A percentile compares a stretch with the other conserved stretches of the same genome.
Conservation (phyloP, 2,113 vertebrate genomes). For the Hydropotes inermis region DNA sequence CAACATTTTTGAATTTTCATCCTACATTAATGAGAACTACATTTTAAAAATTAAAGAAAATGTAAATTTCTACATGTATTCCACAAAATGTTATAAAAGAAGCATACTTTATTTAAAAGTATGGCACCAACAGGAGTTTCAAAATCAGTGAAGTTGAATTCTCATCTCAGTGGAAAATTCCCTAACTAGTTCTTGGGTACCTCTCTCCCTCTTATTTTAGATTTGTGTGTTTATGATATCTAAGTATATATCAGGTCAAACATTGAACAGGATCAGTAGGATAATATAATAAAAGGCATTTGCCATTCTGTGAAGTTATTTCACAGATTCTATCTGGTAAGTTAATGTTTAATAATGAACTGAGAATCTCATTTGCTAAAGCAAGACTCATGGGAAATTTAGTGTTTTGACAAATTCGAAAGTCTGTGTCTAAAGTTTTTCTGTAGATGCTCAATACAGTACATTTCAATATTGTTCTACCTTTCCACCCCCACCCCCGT, state of each 20-base stretch:
- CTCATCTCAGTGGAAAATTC: background rate
- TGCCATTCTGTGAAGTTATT: background rate
- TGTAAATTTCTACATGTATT: background rate
- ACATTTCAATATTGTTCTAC: background rate
- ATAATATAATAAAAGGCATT: background rate
- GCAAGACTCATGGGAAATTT: background rate
- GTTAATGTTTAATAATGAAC: background rate
- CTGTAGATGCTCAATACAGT: background rate
- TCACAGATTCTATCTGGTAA: background rate
- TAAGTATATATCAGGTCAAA: background rate
- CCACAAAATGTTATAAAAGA: background rate
- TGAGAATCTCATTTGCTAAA: background rate
- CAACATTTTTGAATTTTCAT: background rate
- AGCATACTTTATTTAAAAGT: background rate
- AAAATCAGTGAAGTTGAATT: background rate
- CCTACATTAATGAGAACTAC: background rate
- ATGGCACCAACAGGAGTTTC: background rate
- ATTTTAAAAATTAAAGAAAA: constrained; percentile 10
- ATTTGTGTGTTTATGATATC: background rate
- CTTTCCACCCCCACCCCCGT: background rate
- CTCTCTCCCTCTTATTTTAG: background rate
- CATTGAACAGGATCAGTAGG: background rate
- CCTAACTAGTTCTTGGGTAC: background rate
- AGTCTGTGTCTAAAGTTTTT: constrained; percentile 1
- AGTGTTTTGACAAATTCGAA: background rate